phyloP scores from a whole-genome alignment of 2,888 invertebrate genomes.

The Drosophila neotestacea region DNA sequence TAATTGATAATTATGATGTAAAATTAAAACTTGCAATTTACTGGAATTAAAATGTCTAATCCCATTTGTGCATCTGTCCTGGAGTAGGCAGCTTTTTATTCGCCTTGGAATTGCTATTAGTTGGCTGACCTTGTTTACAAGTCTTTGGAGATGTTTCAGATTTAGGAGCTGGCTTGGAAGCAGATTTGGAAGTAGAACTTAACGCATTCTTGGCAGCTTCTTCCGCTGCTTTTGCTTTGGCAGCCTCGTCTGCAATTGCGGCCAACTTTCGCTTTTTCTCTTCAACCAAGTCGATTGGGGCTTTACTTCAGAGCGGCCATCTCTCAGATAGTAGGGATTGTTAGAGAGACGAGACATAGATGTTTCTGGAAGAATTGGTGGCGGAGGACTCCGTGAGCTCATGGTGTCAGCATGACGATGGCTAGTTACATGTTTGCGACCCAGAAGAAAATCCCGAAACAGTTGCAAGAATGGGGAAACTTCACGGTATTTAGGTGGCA shows the following conservation, averaged over 20 bases:
- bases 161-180: constrained; percentile 1
- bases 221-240: constrained; percentile 16
- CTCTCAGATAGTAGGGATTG: constrained; percentile 43
- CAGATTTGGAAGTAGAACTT: not conserved
- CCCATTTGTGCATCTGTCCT: constrained; percentile 39
- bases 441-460: constrained; percentile 60
- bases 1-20: not conserved
- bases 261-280: constrained; percentile 25
- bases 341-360: constrained; percentile 10
- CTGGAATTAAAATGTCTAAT: constrained; percentile 15
- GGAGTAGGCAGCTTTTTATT: constrained; percentile 20
- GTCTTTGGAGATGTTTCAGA: not conserved
- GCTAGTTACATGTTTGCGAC: constrained; percentile 50
- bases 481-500: constrained; percentile 60
- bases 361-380: constrained; percentile 5
- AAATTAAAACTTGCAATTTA: constrained; percentile 6
- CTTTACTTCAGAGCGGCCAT: constrained; percentile 45
- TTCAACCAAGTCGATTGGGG: constrained; percentile 56
- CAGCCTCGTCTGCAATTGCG: constrained; percentile 8
- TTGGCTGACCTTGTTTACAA: not conserved
- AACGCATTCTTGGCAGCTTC: constrained; percentile 8
- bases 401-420: constrained; percentile 45
- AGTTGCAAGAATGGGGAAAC: constrained; percentile 54
- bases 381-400: constrained; percentile 25
- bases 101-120: not conserved